phyloP scores from a whole-genome alignment of 1,140 invertebrate species.

The Reticulitermes speratus region DNA sequence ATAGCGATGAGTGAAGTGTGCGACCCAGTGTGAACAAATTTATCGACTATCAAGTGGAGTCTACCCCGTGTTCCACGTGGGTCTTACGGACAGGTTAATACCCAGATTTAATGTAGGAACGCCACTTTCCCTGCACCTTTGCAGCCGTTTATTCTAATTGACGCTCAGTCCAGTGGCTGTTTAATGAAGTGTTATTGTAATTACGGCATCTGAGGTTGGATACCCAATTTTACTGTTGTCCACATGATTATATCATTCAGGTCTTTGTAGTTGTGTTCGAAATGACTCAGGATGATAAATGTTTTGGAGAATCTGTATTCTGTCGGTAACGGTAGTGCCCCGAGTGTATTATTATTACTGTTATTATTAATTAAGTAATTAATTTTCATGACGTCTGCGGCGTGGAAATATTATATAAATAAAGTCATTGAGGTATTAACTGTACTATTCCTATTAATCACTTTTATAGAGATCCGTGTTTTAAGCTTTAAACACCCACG shows the following conservation, averaged over 20 bases:
- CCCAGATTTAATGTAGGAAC: neutral
- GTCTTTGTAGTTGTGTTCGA: too few relatives aligned
- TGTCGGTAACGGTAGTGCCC: neutral
- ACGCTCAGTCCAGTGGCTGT: too few relatives aligned
- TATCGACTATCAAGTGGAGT: neutral
- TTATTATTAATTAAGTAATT: too few relatives aligned
- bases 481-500: neutral
- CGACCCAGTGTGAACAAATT: neutral
- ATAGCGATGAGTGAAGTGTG: neutral
- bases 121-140: neutral
- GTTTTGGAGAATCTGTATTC: neutral
- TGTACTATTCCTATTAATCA: neutral
- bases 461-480: neutral
- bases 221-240: too few relatives aligned
- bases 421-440: neutral
- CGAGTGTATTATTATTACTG: neutral
- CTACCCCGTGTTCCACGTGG: neutral
- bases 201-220: too few relatives aligned
- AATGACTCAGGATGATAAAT: neutral
- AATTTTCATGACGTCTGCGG: neutral
- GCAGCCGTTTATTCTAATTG: neutral
- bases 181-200: too few relatives aligned
- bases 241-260: too few relatives aligned
- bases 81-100: neutral
- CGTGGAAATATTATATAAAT: neutral